phyloP scores from a whole-genome alignment of 2,113 vertebrate species.

The Ardeotis arabs region DNA sequence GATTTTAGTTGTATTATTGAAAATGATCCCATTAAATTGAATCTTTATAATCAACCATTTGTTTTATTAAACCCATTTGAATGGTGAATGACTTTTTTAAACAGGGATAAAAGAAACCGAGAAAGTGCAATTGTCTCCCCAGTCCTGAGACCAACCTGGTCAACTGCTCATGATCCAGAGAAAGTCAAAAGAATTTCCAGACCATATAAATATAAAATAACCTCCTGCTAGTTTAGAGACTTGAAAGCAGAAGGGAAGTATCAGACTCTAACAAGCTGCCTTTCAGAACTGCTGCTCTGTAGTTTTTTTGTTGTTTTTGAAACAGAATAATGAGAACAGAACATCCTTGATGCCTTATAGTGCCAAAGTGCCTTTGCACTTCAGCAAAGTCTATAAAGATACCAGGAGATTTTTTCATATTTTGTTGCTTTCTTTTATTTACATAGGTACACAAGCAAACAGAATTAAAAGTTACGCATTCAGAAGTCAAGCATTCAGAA shows the following conservation, averaged over 20 bases:
- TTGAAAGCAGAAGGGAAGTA: background rate
- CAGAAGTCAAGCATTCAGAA: background rate
- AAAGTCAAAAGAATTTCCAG: background rate
- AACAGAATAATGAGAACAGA: background rate
- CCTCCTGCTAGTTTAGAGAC: background rate
- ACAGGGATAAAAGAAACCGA: background rate
- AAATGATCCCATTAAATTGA: conserved; percentile 9
- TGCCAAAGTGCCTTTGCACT: too few species aligned
- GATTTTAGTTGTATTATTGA: background rate
- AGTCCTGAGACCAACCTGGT: background rate
- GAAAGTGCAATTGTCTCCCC: background rate
- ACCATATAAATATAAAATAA: background rate
- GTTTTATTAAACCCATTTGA: background rate
- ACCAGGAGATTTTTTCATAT: background rate
- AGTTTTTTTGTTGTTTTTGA: background rate
- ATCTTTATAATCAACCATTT: background rate
- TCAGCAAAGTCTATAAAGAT: background rate
- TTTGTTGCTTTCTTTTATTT: background rate
- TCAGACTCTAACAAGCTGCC: background rate
- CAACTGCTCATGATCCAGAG: background rate
- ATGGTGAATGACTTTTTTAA: background rate
- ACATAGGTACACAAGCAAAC: background rate
- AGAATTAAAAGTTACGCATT: background rate
- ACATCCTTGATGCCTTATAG: background rate
- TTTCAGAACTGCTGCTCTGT: background rate